phyloP scores from a whole-genome alignment of 2,113 vertebrate species.

The Progne subis region DNA sequence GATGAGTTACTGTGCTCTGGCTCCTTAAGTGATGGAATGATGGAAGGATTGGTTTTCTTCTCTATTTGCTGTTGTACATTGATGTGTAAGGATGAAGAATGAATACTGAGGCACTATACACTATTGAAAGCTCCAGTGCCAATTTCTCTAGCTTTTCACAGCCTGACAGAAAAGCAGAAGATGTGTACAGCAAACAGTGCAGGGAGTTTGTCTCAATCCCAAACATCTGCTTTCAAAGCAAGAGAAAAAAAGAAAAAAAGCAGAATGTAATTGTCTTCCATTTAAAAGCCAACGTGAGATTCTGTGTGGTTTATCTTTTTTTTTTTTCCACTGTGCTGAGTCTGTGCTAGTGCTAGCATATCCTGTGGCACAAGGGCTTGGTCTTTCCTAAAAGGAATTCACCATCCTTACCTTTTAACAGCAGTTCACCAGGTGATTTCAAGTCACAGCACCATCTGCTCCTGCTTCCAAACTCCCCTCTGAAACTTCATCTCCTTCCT shows the following conservation, averaged over 20 bases:
- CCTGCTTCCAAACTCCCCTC: neutral
- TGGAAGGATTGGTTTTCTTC: neutral
- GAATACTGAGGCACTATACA: neutral
- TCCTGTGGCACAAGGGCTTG: neutral
- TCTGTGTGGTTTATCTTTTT: neutral
- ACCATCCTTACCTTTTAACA: neutral
- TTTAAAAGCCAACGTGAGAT: neutral
- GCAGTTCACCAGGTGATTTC: neutral
- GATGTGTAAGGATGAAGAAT: neutral
- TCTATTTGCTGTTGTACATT: neutral
- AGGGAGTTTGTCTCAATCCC: neutral
- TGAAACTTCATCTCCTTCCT: neutral
- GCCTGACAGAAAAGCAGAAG: neutral
- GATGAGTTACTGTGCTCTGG: neutral
- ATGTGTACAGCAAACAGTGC: neutral
- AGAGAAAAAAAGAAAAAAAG: neutral
- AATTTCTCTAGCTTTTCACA: neutral
- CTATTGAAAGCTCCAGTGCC: neutral
- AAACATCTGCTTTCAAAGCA: neutral
- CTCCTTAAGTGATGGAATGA: neutral
- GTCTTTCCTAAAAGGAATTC: neutral
- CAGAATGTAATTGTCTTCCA: neutral
- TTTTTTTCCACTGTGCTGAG: neutral
- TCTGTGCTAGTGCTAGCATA: rapidly evolving
- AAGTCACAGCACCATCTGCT: neutral